These are phyloP conservation scores for Nomada ruficornis DNA, from an alignment of 2,888 invertebrate genomes.

Conservation along the genomic window DNA sequence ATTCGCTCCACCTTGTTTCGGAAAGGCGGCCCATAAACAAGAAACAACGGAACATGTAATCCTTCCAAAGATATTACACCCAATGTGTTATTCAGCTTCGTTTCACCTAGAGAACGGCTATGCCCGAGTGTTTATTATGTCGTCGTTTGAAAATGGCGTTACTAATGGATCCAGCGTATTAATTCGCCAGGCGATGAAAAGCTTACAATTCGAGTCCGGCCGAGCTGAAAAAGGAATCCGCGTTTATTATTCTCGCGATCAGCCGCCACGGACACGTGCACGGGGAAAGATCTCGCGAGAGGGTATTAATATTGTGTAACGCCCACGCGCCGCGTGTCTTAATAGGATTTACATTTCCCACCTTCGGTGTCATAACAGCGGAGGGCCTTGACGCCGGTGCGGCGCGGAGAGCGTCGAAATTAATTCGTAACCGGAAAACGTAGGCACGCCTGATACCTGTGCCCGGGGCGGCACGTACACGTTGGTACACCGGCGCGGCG, in stretches of 20 bases:
- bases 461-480: slow-evolving; percentile 10
- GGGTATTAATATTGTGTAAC: slow-evolving; percentile 60
- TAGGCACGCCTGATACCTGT: slow-evolving; percentile 52
- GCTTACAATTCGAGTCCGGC: neutral
- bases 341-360: slow-evolving; percentile 60
- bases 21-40: neutral
- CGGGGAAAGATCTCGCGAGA: slow-evolving; percentile 40
- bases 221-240: slow-evolving; percentile 29
- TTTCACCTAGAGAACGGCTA: neutral
- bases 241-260: slow-evolving; percentile 20
- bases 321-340: slow-evolving; percentile 57
- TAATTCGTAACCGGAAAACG: slow-evolving; percentile 71
- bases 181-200: slow-evolving; percentile 34
- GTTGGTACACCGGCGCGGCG: neutral
- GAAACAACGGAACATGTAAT: neutral
- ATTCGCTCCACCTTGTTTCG: slow-evolving; percentile 20
- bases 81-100: neutral
- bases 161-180: slow-evolving; percentile 12
- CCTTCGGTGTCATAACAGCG: slow-evolving; percentile 59
- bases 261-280: slow-evolving; percentile 19
- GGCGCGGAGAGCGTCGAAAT: slow-evolving; percentile 50
- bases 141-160: neutral
- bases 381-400: slow-evolving; percentile 44
- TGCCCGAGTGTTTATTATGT: slow-evolving; percentile 1
- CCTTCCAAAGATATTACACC: neutral